phyloP scores from a whole-genome alignment of 2,888 invertebrate species.

The Allacma fusca region DNA sequence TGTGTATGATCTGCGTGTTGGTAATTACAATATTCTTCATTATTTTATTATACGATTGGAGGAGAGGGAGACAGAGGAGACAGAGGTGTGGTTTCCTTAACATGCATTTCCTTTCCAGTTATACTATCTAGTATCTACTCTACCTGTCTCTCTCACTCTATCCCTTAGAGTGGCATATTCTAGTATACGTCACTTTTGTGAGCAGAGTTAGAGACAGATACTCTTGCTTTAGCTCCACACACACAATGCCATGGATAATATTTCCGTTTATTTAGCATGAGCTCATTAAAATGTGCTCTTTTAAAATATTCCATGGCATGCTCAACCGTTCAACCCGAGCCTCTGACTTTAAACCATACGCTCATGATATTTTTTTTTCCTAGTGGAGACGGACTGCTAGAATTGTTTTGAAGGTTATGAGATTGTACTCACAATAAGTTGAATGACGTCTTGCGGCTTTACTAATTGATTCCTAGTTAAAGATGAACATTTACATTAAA shows the following conservation, averaged over 20 bases:
- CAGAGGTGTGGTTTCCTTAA: constrained; percentile 38
- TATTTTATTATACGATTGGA: background rate
- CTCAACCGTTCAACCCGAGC: background rate
- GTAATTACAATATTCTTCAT: constrained; percentile 20
- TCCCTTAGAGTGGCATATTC: no score
- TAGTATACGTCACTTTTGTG: no score
- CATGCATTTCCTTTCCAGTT: constrained; percentile 20
- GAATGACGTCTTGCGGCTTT: background rate
- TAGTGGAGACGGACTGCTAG: no score
- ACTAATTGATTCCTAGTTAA: constrained; percentile 14
- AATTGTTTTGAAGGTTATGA: background rate
- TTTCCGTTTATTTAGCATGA: background rate
- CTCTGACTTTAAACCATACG: no score
- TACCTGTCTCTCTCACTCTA: no score
- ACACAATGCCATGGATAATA: no score
- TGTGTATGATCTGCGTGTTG: constrained; percentile 25
- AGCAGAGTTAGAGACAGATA: no score
- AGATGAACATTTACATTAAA: constrained; percentile 14
- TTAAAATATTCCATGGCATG: constrained; percentile 38
- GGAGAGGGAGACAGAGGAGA: background rate
- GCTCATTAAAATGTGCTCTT: constrained; percentile 28
- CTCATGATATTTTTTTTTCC: no score
- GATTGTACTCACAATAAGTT: background rate
- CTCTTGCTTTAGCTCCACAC: no score
- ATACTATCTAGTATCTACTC: background rate